Evolutionary conservation across 1,140 invertebrate species (phyloP), one percentile per base, ranked within the genome.

Genomic region (Macrosteles quadrilineatus): DNA sequence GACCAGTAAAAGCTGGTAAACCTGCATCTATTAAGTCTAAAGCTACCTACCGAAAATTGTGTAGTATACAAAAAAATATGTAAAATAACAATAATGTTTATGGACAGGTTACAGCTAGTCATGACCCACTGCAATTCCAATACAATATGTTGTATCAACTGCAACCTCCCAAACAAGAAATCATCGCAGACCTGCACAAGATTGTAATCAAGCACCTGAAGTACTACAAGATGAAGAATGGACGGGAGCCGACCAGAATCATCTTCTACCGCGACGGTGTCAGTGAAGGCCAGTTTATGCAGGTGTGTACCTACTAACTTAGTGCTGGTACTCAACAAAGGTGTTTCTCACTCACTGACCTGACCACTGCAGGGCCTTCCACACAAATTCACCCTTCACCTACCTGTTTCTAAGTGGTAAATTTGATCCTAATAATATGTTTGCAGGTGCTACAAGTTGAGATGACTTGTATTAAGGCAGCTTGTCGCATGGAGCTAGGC

Each of bases 211-310:
- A 81, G 50, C 85, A 90, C 36, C 76, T 91, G 6, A 55, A 70
- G 0, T 80, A 78, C 47, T 90, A 88, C 67, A 83, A 83, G 68
- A 14, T 75, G 0, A 75, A 75, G 29, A 84, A 80, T 30, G 77
- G 75, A 0, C 12, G 30, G 1, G 83, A 86, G 74, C 92, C 91
- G 0, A 73, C 81, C 0, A 81, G 80, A 43, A 88, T 94, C 59
- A 81, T 93, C 30, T 90, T 92, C 67, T 96, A 73, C 59, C 79
- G 94, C 9, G 95, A 97, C 77, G 95, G 94, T 2, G 95, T 97
- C 0, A 92, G 91, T 1, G 94, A 96, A 76, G 94, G 94, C 0
- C 92, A 96, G 74, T 95, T 97, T 78, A 75, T 82, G 0, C 82
- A 87, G 76, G 87, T 92, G 67, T n/a, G n/a, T n/a, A n/a, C n/a